Evolutionary conservation across 2,797 vertebrate species (phyloP), one percentile per base, ranked within the genome.

Genomic region (Characodon lateralis): DNA sequence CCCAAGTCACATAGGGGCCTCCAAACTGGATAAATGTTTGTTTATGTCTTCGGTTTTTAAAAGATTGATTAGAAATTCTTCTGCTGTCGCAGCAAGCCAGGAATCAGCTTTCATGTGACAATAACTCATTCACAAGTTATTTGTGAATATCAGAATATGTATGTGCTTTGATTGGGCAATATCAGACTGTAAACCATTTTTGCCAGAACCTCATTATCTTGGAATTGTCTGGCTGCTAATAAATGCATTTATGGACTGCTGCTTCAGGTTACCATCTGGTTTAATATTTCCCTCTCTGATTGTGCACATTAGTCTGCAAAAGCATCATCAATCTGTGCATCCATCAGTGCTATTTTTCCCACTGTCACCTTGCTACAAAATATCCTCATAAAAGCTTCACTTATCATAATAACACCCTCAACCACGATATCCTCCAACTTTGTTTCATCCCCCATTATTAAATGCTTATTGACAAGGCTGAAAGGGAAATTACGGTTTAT

Each of bases 401-500:
- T 86, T 82, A 90, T 91, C 85, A 87, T 71, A 89, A 88, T 88
- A 85, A 88, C 85, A 83, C 2, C 58, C 72, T n/a, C 22, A 85
- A 90, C 89, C 77, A 65, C 76, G 53, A 80, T 76, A 74, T 77
- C 72, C 72, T n/a, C 35, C 31, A 35, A 41, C 31, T 71, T 73
- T 58, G 35, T 63, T 82, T 74, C 78, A 77, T 70, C 65, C 70
- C 69, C 55, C 39, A 39, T 87, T 88, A 90, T 88, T 68, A 89
- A 83, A 92, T 80, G 85, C 83, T 87, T 88, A 94, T 93, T 92
- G 88, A 91, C 84, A 87, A 85, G 83, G 73, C 85, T 88, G 85
- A 88, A 89, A 94, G 88, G 92, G 89, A 94, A 94, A 93, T 91
- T 3, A 87, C 74, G 78, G 76, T 88, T 93, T 89, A 91, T 91